A percentile compares a stretch with the other conserved stretches of the same genome.
Evolutionary conservation across 1,140 invertebrate species (phyloP).

Genomic region (Lineus longissimus): DNA sequence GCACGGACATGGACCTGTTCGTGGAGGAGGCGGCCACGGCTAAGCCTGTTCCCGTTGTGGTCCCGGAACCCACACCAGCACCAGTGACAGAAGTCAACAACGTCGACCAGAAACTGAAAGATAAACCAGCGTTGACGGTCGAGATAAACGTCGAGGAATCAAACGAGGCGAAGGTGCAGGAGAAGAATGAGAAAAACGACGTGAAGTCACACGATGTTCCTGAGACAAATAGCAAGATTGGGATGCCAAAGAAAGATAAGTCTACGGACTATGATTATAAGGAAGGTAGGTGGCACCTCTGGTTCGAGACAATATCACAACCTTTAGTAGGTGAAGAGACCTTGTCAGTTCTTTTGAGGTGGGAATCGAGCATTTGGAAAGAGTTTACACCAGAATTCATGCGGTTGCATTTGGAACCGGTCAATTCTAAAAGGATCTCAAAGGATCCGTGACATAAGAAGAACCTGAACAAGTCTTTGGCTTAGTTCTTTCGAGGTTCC

Average conservation of each 20-base stretch:
- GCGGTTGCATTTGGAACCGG: no score
- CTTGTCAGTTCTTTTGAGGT: background rate
- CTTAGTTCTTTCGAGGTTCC: no score
- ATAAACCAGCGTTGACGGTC: background rate
- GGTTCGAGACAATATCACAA: background rate
- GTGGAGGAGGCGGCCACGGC: background rate
- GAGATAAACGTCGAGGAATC: background rate
- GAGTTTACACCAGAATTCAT: no score
- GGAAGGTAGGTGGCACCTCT: slow-evolving; percentile 30
- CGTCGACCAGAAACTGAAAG: background rate
- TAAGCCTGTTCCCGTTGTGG: background rate
- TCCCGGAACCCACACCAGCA: background rate
- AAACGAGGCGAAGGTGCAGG: slow-evolving; percentile 15
- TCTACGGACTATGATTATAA: slow-evolving; percentile 35
- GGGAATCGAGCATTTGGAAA: background rate
- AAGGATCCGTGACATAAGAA: no score
- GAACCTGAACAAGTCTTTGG: no score
- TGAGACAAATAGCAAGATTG: slow-evolving; percentile 11
- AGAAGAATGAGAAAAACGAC: slow-evolving; percentile 33
- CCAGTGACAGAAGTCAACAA: background rate
- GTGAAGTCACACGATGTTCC: slow-evolving; percentile 18
- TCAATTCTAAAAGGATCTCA: no score
- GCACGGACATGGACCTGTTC: slow-evolving; percentile 36
- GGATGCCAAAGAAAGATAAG: slow-evolving; percentile 13
- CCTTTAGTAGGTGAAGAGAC: background rate